A percentile compares a stretch with the other conserved stretches of the same genome.
These are phyloP conservation scores for Rhyacophila evoluta DNA, from an alignment of 2,888 invertebrate species.

Conservation along the genomic window DNA sequence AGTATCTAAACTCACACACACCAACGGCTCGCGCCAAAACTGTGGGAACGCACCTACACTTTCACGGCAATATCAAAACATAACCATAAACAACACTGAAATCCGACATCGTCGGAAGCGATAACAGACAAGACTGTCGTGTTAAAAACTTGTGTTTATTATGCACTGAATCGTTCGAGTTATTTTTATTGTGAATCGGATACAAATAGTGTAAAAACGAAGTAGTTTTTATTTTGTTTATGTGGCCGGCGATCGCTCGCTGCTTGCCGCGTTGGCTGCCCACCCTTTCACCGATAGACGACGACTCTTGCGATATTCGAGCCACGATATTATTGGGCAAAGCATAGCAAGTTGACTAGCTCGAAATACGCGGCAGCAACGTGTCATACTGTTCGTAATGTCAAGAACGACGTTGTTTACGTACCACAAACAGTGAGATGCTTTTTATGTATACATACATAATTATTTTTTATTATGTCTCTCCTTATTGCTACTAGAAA, in stretches of 20 bases:
- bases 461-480: too few species aligned
- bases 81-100: background rate
- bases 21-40: background rate
- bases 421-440: background rate
- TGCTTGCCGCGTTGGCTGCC: background rate
- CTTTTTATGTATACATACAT: too few species aligned
- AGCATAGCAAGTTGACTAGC: background rate
- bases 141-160: background rate
- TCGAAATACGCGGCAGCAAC: background rate
- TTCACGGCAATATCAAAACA: background rate
- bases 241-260: background rate
- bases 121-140: background rate
- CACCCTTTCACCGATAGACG: conserved; percentile 1
- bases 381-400: background rate
- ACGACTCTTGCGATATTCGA: background rate
- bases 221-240: background rate
- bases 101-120: background rate
- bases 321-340: background rate
- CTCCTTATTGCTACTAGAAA: too few species aligned
- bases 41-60: background rate
- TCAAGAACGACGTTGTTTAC: background rate
- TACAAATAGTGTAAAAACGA: background rate
- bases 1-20: background rate
- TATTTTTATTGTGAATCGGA: background rate
- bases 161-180: background rate